Base-by-base conservation (phyloP, 2,113 vertebrate genomes). In the Oreochromis niloticus region DNA sequence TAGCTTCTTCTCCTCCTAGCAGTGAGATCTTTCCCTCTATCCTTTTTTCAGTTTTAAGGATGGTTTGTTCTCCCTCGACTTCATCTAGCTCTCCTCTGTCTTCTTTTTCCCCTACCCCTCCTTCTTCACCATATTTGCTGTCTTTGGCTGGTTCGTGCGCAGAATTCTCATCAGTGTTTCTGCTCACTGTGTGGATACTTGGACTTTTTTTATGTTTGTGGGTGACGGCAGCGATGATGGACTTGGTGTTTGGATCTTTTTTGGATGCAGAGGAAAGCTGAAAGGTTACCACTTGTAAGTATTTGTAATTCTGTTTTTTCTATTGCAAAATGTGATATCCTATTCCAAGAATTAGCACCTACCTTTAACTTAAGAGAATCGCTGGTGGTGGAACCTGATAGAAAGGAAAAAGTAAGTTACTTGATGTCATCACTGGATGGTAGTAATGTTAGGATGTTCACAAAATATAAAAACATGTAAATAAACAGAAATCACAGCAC, bases 361-460 rank as follows among this genome's bases (percentile, higher is more conserved):
- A 99, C 98, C 98, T 98, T 99, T 13, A 96, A 96, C 94, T 97
- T 99, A 96, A 97, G 94, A 57, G 97, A 97, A 95, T 97, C 97
- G 91, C 97, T 98, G 96, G 95, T 97, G 95, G 97, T 97, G 3
- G 96, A 97, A 97, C 97, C 98, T 99, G 94, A 88, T 24, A 22
- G 63, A 91, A 82, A 86, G 78, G 52, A 87, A 82, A n/a, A 80
- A 32, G 36, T 39, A 4, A 17, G 43, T 90, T 39, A 52, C 17
- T 52, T 32, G 32, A 52, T 13, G 10, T 78, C 46, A 78, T 78
- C 36, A 82, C 4, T 34, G 13, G 22, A 88, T 52, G 16, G 46
- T 52, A 34, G 73, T 52, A 2, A 34, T 52, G 73, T 52, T 78
- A 52, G 46, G 17, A 78, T 7, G 30, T 46, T 4, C 73, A 52